Evolutionary conservation across 2,888 invertebrate species (phyloP).

Genomic region (Eristalis tenax): DNA sequence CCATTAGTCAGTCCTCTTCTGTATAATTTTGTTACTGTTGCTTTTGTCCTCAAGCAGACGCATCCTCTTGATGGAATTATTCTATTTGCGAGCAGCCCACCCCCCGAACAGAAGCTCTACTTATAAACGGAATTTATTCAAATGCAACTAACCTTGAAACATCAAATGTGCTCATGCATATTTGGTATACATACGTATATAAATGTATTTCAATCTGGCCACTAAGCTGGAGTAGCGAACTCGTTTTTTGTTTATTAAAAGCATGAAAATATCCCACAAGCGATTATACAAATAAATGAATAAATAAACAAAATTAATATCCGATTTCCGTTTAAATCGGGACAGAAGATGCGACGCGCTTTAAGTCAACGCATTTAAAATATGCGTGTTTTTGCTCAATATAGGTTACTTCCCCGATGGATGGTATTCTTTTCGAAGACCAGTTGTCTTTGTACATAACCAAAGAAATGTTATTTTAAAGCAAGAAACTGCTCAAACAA

Average conservation of each 20-base stretch:
- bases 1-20: too few species aligned
- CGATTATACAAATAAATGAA: neutral
- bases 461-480: neutral
- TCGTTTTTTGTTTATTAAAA: neutral
- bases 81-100: neutral
- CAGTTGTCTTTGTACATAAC: neutral
- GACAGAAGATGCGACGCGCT: conserved; percentile 4
- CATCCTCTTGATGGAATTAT: neutral
- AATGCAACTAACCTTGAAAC: neutral
- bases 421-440: neutral
- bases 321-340: neutral
- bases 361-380: neutral
- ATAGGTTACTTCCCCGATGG: neutral
- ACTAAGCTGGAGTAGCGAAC: neutral
- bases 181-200: neutral
- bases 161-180: neutral
- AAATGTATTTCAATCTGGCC: neutral
- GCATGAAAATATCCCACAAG: neutral
- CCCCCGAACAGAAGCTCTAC: neutral
- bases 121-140: neutral
- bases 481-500: neutral
- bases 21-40: too few species aligned
- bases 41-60: too few species aligned
- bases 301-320: neutral
- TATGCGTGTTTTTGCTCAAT: neutral